These are phyloP conservation scores for Benthochromis sp. DNA, from an alignment of 2,113 vertebrate genomes.

Conservation along the genomic window DNA sequence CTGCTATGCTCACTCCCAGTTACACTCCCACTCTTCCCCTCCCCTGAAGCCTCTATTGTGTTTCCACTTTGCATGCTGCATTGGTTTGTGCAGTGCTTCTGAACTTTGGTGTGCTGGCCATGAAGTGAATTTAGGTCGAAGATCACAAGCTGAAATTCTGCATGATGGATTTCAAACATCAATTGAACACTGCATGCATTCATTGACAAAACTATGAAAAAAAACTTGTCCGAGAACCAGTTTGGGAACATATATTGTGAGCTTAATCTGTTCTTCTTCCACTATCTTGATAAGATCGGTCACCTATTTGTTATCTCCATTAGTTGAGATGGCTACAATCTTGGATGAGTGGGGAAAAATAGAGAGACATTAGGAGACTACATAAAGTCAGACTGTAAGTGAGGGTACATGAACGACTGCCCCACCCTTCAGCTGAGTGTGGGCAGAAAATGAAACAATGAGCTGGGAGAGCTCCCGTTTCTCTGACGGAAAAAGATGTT, in stretches of 20 bases:
- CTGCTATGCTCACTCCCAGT: not conserved
- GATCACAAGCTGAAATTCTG: not conserved
- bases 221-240: not conserved
- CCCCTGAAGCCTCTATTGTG: constrained; percentile 16
- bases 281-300: not conserved
- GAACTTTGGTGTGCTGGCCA: not conserved
- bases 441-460: constrained; percentile 26
- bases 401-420: not conserved
- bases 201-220: not conserved
- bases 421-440: constrained; percentile 6
- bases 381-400: not conserved
- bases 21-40: not conserved
- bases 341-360: not conserved
- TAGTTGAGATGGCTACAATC: not conserved
- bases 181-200: not conserved
- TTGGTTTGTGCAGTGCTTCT: not conserved
- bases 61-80: constrained; percentile 24
- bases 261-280: not conserved
- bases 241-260: not conserved
- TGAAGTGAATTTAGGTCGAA: not conserved
- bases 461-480: constrained; percentile 1
- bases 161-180: not conserved
- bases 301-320: not conserved
- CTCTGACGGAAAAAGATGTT: constrained; percentile 5
- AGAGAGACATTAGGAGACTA: not conserved